Conservation (phyloP, 2,113 vertebrate genomes). For the Callipepla californica region DNA sequence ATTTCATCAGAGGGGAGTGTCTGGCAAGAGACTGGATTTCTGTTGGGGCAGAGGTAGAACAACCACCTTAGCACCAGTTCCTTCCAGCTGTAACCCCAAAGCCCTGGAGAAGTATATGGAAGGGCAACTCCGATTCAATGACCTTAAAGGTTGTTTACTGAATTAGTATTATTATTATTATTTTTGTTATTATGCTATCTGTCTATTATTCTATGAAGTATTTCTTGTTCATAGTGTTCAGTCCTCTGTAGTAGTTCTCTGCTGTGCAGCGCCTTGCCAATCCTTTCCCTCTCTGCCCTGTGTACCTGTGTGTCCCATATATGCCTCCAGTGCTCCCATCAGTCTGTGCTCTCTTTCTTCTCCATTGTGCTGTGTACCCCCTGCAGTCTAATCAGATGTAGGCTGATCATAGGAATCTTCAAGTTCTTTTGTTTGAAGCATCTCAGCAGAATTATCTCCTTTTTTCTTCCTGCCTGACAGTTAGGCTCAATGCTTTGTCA, state of each 20-base stretch:
- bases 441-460: neutral
- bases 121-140: neutral
- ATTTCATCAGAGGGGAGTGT: neutral
- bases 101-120: fast-evolving
- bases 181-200: neutral
- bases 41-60: neutral
- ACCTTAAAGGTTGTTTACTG: neutral
- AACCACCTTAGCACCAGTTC: neutral
- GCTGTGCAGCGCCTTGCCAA: neutral
- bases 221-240: neutral
- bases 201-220: neutral
- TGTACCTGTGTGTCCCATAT: neutral
- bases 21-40: neutral
- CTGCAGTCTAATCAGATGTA: neutral
- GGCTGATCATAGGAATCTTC: slow-evolving; percentile 19
- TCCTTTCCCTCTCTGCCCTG: neutral
- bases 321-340: neutral
- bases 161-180: neutral
- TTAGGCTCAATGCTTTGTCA: slow-evolving; percentile 40
- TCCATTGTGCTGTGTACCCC: fast-evolving
- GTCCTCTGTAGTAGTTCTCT: neutral
- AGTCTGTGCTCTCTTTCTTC: neutral
- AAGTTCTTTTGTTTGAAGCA: neutral
- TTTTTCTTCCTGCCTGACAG: slow-evolving; percentile 43
- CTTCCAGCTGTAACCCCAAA: neutral